Conservation (phyloP, 2,113 vertebrate genomes). For the Pao palembangensis region DNA sequence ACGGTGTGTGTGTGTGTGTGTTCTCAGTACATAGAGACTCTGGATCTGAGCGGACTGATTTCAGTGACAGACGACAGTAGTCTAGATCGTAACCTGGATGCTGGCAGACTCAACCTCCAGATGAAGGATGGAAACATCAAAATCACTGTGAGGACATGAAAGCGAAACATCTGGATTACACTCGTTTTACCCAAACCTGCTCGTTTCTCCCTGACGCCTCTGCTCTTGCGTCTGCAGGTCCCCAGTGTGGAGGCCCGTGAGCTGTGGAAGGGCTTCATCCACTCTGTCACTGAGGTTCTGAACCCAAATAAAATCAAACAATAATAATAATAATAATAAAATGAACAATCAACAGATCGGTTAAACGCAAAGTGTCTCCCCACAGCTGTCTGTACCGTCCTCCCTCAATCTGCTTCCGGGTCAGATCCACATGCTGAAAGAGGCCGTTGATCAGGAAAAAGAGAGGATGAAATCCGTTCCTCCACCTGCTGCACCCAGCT, state of each 20-base stretch:
- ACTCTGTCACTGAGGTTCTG: constrained; percentile 79
- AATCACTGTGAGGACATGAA: constrained; percentile 72
- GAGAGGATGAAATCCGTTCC: constrained; percentile 18
- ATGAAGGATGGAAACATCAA: constrained; percentile 61
- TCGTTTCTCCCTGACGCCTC: not conserved
- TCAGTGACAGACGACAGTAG: constrained; percentile 69
- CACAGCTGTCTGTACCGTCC: constrained; percentile 74
- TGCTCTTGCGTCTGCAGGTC: constrained; percentile 48
- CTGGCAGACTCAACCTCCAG: constrained; percentile 60
- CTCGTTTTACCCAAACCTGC: too few relatives aligned
- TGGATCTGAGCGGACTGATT: constrained; percentile 69
- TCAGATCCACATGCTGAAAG: constrained; percentile 75
- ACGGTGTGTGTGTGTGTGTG: constrained; percentile 18
- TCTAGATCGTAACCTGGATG: constrained; percentile 47
- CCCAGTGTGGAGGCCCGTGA: constrained; percentile 78
- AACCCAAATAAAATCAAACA: not conserved
- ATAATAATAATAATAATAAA: not conserved
- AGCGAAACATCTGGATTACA: not conserved
- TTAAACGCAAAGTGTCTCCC: constrained; percentile 2
- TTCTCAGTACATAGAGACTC: constrained; percentile 77
- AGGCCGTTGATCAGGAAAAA: constrained; percentile 73
- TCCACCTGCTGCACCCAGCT: too few relatives aligned
- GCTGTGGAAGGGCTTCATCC: constrained; percentile 83
- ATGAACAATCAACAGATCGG: not conserved
- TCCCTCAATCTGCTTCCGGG: constrained; percentile 81